Conservation (phyloP, 2,113 vertebrate species). For the Irena cyanogastra region DNA sequence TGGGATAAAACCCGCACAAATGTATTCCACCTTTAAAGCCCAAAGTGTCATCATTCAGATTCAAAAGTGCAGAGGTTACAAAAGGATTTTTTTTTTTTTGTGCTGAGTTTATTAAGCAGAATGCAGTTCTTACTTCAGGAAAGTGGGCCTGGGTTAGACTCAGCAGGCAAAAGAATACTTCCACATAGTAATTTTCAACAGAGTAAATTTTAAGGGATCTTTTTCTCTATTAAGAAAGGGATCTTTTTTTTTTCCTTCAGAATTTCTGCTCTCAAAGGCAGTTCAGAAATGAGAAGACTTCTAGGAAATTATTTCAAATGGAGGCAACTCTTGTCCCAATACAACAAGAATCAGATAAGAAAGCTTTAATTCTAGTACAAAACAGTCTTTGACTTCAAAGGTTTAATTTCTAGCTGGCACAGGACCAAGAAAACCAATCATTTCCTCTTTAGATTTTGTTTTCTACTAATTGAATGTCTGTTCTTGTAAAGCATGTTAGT, state of each 20-base stretch:
- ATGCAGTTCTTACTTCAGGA: background rate
- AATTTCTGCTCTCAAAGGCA: background rate
- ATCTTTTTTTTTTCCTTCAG: background rate
- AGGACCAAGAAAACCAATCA: background rate
- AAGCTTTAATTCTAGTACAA: slow-evolving; percentile 1
- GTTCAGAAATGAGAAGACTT: background rate
- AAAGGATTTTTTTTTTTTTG: background rate
- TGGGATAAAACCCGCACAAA: background rate
- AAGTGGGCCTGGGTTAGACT: background rate
- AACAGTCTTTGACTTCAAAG: slow-evolving; percentile 10
- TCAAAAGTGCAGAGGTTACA: background rate
- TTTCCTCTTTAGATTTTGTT: slow-evolving; percentile 29
- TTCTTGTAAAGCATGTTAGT: background rate
- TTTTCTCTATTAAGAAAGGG: background rate
- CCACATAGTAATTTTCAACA: background rate
- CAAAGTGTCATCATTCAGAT: background rate
- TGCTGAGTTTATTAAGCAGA: background rate
- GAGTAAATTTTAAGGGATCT: background rate
- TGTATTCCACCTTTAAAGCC: background rate
- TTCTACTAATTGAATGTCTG: slow-evolving; percentile 22
- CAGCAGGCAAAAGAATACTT: background rate
- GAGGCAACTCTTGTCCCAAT: background rate
- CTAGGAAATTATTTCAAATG: background rate
- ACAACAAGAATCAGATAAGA: background rate
- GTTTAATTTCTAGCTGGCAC: slow-evolving; percentile 21